A percentile compares a stretch with the other conserved stretches of the same genome.
phyloP scores from a whole-genome alignment of 2,113 vertebrate genomes.

The Miniopterus natalensis region DNA sequence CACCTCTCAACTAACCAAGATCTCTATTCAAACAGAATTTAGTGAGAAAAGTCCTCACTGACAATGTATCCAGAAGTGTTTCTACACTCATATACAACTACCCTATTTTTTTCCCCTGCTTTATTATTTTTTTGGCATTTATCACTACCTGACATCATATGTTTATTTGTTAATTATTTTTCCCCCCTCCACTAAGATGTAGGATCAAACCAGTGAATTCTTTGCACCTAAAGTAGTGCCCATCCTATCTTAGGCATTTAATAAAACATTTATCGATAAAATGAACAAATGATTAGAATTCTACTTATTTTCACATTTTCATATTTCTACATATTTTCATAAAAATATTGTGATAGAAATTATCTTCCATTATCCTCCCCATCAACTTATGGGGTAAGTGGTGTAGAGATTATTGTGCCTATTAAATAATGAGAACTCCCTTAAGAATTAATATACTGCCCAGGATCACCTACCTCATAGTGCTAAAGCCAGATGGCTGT shows the following conservation, averaged over 20 bases:
- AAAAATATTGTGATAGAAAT: neutral
- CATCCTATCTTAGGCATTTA: neutral
- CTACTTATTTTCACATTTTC: neutral
- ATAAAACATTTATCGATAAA: conserved; percentile 22
- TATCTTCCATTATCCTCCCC: neutral
- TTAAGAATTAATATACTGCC: neutral
- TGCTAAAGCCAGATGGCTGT: neutral
- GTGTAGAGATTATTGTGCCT: neutral
- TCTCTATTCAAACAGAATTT: neutral
- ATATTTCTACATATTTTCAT: neutral
- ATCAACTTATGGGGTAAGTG: neutral
- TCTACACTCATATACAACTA: neutral
- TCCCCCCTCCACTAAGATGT: neutral
- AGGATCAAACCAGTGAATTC: neutral
- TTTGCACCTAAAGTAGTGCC: neutral
- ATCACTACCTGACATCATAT: neutral
- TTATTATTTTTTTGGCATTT: neutral
- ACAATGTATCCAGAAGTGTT: neutral
- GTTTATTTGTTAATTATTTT: neutral
- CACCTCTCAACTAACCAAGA: neutral
- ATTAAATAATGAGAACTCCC: neutral
- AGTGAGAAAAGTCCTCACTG: neutral
- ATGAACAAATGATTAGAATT: neutral
- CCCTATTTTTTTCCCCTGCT: neutral
- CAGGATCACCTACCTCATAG: neutral